phyloP scores from a whole-genome alignment of 2,113 vertebrate genomes.

The Poeciliopsis retropinna region DNA sequence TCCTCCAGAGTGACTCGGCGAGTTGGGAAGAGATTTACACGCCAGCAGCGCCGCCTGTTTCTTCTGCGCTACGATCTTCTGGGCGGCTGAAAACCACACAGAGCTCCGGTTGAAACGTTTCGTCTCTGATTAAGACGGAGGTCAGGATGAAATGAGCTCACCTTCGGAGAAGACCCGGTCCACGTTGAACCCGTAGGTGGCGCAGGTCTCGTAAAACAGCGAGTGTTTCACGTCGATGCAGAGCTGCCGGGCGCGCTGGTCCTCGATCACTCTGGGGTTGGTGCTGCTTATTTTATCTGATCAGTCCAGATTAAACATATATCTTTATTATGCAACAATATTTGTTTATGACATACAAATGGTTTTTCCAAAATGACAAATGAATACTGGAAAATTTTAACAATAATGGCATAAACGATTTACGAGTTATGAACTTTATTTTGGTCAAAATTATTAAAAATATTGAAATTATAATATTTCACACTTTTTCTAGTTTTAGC shows the following conservation, averaged over 20 bases:
- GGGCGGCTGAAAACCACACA: slow-evolving; percentile 81
- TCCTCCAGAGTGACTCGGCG: slow-evolving; percentile 90
- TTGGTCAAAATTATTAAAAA: too few relatives aligned
- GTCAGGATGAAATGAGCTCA: slow-evolving; percentile 52
- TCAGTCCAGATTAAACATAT: background rate
- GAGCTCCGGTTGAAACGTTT: background rate
- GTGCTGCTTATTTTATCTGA: slow-evolving; percentile 91
- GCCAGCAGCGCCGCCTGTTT: slow-evolving; percentile 89
- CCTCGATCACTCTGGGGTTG: slow-evolving; percentile 90
- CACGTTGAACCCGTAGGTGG: slow-evolving; percentile 95
- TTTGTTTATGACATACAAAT: too few relatives aligned
- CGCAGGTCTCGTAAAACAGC: slow-evolving; percentile 95
- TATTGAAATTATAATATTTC: too few relatives aligned
- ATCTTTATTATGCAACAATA: too few relatives aligned
- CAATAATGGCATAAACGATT: background rate
- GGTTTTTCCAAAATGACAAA: background rate
- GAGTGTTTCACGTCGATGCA: slow-evolving; percentile 88
- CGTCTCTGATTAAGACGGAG: background rate
- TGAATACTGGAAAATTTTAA: background rate
- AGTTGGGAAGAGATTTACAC: slow-evolving; percentile 95
- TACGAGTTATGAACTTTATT: background rate
- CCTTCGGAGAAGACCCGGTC: slow-evolving; percentile 93
- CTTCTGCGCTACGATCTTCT: slow-evolving; percentile 88
- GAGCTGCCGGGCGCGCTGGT: slow-evolving; percentile 86
- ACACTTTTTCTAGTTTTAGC: background rate